phyloP scores from a whole-genome alignment of 2,888 invertebrate genomes.

The Hedya salicella region DNA sequence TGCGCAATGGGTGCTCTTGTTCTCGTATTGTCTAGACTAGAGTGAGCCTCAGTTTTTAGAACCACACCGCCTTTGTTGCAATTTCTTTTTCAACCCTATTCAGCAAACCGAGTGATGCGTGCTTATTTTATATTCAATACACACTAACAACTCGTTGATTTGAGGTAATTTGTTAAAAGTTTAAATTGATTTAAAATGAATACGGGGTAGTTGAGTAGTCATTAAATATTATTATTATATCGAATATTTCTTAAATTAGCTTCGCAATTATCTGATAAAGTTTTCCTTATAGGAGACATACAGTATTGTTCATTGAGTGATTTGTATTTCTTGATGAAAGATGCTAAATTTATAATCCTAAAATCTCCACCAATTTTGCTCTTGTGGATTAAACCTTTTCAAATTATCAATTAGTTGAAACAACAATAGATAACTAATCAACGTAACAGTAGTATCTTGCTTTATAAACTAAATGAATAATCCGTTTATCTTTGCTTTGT shows the following conservation, averaged over 20 bases:
- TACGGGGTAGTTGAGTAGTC: too few relatives aligned
- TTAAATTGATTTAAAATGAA: too few relatives aligned
- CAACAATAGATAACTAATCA: conserved; percentile 6
- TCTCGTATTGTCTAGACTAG: neutral
- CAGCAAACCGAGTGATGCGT: neutral
- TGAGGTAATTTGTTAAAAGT: too few relatives aligned
- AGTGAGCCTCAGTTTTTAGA: neutral
- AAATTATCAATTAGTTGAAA: conserved; percentile 17
- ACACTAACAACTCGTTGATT: too few relatives aligned
- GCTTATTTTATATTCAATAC: neutral
- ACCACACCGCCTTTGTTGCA: neutral
- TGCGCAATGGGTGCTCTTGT: conserved; percentile 9
- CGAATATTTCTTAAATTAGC: too few relatives aligned
- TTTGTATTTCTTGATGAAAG: too few relatives aligned
- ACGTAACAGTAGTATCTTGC: neutral
- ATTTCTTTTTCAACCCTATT: neutral
- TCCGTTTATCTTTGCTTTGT: conserved; percentile 12
- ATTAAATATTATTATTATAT: too few relatives aligned
- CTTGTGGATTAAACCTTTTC: neutral
- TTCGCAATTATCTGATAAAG: too few relatives aligned
- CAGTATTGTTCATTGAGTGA: too few relatives aligned
- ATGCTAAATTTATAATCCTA: too few relatives aligned
- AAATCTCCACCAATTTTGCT: too few relatives aligned
- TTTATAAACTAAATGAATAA: conserved; percentile 19
- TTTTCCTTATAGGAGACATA: too few relatives aligned